Percentiles rank a stretch among this genome's conserved stretches.
Conservation (phyloP, 2,113 vertebrate species). For the Equus quagga region DNA sequence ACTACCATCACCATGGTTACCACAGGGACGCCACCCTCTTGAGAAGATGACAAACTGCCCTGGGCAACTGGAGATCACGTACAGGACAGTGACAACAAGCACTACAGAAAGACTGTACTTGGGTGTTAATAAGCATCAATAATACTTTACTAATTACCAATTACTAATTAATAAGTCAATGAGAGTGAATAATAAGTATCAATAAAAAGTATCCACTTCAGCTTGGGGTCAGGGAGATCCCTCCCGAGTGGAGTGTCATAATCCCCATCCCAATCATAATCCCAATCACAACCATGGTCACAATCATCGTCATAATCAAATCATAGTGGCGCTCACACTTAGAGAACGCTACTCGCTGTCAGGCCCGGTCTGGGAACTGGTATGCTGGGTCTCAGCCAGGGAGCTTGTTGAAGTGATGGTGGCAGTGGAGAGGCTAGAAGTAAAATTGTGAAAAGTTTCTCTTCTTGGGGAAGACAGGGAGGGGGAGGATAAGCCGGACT, state of each 20-base stretch:
- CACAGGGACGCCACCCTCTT: not conserved
- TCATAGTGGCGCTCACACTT: not conserved
- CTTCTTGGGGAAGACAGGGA: not conserved
- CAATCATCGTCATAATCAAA: no score
- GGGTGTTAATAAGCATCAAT: not conserved
- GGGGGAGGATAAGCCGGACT: no score
- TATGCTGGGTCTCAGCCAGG: not conserved
- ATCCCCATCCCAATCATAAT: not conserved
- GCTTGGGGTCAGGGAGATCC: not conserved
- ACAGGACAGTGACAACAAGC: not conserved
- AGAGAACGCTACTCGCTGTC: not conserved
- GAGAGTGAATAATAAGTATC: not conserved
- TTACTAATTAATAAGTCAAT: not conserved
- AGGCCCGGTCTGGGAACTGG: not conserved
- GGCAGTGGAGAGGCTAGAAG: not conserved
- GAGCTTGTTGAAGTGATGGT: not conserved
- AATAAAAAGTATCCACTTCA: not conserved
- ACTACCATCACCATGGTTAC: not conserved
- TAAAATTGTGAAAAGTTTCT: not conserved
- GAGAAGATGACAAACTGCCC: not conserved
- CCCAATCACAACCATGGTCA: not conserved
- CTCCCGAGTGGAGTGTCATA: not conserved
- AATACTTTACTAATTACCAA: not conserved
- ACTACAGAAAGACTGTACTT: not conserved
- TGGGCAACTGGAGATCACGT: not conserved